These are phyloP conservation scores for Thrips palmi DNA, from an alignment of 1,140 invertebrate species.

Conservation along the genomic window DNA sequence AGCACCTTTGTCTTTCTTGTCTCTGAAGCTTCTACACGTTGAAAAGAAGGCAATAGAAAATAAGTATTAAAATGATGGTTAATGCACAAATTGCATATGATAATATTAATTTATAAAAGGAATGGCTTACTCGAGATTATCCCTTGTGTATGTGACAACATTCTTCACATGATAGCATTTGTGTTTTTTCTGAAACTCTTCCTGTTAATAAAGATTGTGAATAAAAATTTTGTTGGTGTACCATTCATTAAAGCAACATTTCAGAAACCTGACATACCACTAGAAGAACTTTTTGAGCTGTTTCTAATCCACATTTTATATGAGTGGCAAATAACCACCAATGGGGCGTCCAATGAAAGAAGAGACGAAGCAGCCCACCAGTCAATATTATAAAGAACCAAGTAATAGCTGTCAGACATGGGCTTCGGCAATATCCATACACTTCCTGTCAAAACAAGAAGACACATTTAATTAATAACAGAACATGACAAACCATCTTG, in stretches of 20 bases:
- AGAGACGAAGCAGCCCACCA: constrained; percentile 36
- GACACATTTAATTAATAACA: constrained; percentile 6
- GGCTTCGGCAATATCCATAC: constrained; percentile 33
- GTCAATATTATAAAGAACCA: constrained; percentile 39
- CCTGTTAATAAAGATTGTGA: constrained; percentile 19
- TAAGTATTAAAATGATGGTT: no score
- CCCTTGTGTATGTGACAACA: constrained; percentile 22
- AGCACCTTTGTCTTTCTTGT: constrained; percentile 10
- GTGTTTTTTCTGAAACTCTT: constrained; percentile 32
- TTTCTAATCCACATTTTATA: constrained; percentile 29
- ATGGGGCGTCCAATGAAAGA: constrained; percentile 49
- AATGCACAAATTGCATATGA: background rate
- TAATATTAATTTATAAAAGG: background rate
- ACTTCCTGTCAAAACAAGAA: constrained; percentile 25
- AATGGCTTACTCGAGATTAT: constrained; percentile 24
- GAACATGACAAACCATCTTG: background rate
- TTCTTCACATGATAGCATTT: constrained; percentile 31
- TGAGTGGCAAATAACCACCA: constrained; percentile 40
- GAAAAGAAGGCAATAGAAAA: no score
- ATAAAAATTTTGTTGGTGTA: constrained; percentile 5
- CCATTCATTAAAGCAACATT: background rate
- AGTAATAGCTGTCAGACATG: constrained; percentile 25
- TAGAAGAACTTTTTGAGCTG: constrained; percentile 38
- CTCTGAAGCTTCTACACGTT: no score
- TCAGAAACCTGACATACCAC: constrained; percentile 24